These are phyloP conservation scores for Sylvia borin DNA, from an alignment of 2,797 vertebrate genomes.

Conservation along the genomic window DNA sequence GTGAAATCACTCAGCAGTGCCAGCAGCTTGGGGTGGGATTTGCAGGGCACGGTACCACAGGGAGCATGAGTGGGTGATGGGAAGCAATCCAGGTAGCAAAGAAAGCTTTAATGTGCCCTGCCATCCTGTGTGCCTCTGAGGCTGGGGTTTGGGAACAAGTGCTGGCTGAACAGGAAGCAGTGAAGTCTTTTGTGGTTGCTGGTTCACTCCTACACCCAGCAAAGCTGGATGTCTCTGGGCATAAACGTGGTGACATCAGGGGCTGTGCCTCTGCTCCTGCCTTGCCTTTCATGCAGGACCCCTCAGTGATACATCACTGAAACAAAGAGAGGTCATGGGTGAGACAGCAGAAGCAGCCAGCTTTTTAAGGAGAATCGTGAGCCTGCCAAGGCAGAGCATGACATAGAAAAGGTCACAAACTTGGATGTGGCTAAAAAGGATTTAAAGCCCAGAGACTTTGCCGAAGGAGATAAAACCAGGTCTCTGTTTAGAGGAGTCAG, in stretches of 20 bases:
- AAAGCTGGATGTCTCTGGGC: neutral
- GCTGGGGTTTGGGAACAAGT: neutral
- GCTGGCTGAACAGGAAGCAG: neutral
- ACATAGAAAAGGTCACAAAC: neutral
- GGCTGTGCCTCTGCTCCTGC: neutral
- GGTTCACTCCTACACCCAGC: neutral
- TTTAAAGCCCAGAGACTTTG: neutral
- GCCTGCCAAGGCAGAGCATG: neutral
- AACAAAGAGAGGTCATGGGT: neutral
- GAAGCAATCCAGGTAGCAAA: neutral
- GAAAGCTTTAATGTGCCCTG: neutral
- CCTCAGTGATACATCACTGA: neutral
- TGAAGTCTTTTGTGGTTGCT: neutral
- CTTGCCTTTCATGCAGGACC: neutral
- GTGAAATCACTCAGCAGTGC: neutral
- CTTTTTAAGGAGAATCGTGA: neutral
- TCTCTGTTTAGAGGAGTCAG: neutral
- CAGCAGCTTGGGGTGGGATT: neutral
- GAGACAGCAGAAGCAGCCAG: neutral
- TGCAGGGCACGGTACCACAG: neutral
- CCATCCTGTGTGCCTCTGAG: neutral
- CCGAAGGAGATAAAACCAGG: neutral
- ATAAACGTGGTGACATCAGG: neutral
- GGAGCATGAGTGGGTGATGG: neutral
- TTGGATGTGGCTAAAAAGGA: neutral